Base-by-base conservation (phyloP, 2,113 vertebrate species). In the Callopanchax toddi region DNA sequence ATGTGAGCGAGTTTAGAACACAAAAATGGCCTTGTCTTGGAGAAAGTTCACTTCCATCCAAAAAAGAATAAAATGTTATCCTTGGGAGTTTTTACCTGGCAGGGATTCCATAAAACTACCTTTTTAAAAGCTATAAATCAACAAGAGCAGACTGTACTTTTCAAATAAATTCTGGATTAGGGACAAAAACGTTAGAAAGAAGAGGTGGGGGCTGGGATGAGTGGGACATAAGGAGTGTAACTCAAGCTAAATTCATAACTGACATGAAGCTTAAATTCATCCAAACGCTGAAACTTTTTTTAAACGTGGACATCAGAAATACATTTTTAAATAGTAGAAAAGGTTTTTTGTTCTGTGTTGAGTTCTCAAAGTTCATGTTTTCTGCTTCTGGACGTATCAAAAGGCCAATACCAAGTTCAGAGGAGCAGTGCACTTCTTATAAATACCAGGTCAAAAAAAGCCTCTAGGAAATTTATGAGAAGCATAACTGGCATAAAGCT, bases 111-210 rank as follows among this genome's bases (percentile, higher is more conserved):
- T 85, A 87, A 89, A 86, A 67, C 71, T 57, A 57, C 69, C 50
- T 74, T 72, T 79, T 78, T 75, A 67, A 83, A 80, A 60, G 50
- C 45, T 71, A 89, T 88, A 86, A 87, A 89, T 90, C 84, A 86
- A 72, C 22, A 2, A 58, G 69, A 80, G 84, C 78, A 67, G 74
- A 76, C 76, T 74, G 65, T 82, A 82, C 79, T 75, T 84, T 85
- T 84, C 74, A 87, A 82, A 89, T 89, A 89, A 88, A 89, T 84
- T 83, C 74, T 34, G 34, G 63, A 79, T 71, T 70, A 46, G 13
- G 29, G 67, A 32, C 29, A 32, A 32, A 7, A 32, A 5, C 29
- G 6, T 3, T 32, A 7, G 26, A 26, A 26, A 71, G 58, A 67
- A 57, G 49, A 34, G 70, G 67, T 21, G 40, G 46, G 50, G 22